A percentile compares a stretch with the other conserved stretches of the same genome.
Conservation (phyloP, 2,888 invertebrate genomes). For the Amphimallon solstitiale region DNA sequence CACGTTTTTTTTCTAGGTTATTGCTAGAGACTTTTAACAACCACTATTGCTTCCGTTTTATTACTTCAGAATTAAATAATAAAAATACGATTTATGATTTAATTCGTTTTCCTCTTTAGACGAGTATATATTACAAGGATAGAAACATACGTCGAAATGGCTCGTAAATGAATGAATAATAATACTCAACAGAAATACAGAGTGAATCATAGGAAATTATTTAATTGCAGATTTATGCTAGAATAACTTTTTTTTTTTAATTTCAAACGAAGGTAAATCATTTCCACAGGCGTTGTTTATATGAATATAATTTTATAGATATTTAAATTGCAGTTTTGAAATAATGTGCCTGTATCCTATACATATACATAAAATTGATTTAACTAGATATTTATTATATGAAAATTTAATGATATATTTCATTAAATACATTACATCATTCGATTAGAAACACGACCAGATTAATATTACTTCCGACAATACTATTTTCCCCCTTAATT, state of each 20-base stretch:
- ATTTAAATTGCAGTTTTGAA: too few relatives aligned
- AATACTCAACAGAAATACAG: background rate
- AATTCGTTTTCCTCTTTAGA: background rate
- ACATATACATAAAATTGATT: too few relatives aligned
- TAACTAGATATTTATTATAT: too few relatives aligned
- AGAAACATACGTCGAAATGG: background rate
- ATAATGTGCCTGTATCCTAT: too few relatives aligned
- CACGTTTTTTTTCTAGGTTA: background rate
- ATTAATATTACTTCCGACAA: too few relatives aligned
- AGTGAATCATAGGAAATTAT: background rate
- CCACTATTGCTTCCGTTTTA: background rate
- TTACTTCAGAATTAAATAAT: background rate
- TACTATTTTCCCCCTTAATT: too few relatives aligned
- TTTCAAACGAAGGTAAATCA: too few relatives aligned
- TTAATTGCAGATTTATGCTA: background rate
- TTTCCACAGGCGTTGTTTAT: too few relatives aligned
- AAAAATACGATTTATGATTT: constrained; percentile 2
- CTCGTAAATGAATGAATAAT: background rate
- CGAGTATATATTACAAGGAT: background rate
- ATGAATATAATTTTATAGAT: too few relatives aligned
- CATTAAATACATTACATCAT: too few relatives aligned
- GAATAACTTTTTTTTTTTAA: background rate
- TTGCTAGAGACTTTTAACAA: background rate
- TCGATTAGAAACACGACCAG: too few relatives aligned
- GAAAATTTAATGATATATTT: too few relatives aligned